A percentile compares a stretch with the other conserved stretches of the same genome.
These are phyloP conservation scores for Halictus rubicundus DNA, from an alignment of 1,140 invertebrate species.

Conservation along the genomic window DNA sequence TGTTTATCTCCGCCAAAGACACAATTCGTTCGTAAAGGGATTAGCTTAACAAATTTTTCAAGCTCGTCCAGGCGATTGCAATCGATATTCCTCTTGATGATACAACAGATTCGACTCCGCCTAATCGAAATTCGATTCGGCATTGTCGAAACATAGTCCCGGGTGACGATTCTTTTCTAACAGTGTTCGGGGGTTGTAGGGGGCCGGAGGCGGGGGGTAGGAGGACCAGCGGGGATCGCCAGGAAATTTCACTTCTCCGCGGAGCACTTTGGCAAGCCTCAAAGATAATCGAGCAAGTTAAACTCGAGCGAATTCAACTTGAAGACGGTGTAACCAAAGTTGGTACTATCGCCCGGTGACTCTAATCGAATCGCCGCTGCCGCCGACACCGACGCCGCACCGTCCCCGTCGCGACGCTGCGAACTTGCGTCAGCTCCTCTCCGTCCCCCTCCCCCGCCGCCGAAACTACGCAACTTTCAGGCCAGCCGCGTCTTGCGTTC, in stretches of 20 bases:
- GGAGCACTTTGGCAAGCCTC: conserved; percentile 42
- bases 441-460: too few species aligned
- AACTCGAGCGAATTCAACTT: conserved; percentile 45
- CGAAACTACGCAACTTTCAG: conserved; percentile 28
- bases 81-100: too few species aligned
- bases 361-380: conserved; percentile 42
- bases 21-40: too few species aligned
- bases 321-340: conserved; percentile 43
- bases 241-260: conserved; percentile 9
- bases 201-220: too few species aligned
- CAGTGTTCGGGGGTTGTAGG: too few species aligned
- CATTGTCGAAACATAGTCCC: neutral
- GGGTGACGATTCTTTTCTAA: neutral
- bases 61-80: too few species aligned
- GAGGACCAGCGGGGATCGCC: neutral
- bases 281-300: conserved; percentile 48
- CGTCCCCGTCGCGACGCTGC: neutral
- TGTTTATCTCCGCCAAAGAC: too few species aligned
- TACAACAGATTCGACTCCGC: neutral
- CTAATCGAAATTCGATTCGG: neutral
- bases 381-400: too few species aligned
- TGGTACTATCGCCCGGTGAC: conserved; percentile 21
- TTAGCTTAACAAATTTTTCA: too few species aligned
- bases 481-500: neutral
- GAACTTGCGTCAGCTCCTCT: neutral